Evolutionary conservation across 1,140 invertebrate genomes (phyloP).

Genomic region (Trachymyrmex cornetzi): DNA sequence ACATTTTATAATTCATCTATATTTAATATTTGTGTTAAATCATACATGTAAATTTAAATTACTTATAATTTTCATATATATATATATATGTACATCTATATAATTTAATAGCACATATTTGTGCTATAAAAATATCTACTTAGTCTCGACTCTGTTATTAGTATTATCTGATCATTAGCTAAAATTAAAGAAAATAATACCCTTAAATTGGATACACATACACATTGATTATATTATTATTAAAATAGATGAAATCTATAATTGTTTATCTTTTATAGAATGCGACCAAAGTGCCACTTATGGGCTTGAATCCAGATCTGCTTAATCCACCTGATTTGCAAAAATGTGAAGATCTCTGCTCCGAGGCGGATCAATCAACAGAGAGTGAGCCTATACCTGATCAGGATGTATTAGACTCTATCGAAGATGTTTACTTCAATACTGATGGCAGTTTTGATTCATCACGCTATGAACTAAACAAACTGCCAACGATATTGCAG

Average conservation of each 20-base stretch:
- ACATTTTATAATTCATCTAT: neutral
- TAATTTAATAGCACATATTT: neutral
- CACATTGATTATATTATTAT: neutral
- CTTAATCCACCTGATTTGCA: slow-evolving; percentile 79
- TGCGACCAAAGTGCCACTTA: slow-evolving; percentile 81
- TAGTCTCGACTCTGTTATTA: neutral
- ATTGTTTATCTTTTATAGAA: slow-evolving; percentile 71
- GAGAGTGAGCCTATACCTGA: slow-evolving; percentile 89
- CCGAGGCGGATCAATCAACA: slow-evolving; percentile 79
- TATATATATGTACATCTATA: neutral
- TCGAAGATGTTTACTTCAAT: slow-evolving; percentile 90
- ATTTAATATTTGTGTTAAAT: neutral
- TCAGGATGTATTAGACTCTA: slow-evolving; percentile 91
- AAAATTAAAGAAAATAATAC: neutral
- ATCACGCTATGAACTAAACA: slow-evolving; percentile 90
- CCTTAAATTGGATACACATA: neutral
- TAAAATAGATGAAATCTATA: too few species aligned
- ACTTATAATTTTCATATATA: neutral
- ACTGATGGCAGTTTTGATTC: slow-evolving; percentile 89
- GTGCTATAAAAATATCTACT: neutral
- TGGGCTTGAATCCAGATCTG: slow-evolving; percentile 83
- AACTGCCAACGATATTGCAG: slow-evolving; percentile 89
- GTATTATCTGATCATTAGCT: neutral
- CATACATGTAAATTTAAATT: neutral
- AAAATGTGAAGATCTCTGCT: slow-evolving; percentile 75